Conservation (phyloP, 2,113 vertebrate genomes). For the Natator depressus region DNA sequence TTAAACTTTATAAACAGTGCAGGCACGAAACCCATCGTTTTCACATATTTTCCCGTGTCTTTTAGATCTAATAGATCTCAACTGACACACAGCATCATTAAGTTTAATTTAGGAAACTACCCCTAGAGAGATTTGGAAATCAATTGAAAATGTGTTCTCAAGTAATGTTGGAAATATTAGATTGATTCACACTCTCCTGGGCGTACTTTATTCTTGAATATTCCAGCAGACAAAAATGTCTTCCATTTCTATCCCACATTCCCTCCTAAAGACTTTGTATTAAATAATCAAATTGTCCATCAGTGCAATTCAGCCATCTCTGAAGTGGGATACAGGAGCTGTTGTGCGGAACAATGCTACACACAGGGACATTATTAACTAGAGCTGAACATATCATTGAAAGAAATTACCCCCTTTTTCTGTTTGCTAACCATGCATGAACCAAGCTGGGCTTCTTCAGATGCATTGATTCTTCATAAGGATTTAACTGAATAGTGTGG, state of each 20-base stretch:
- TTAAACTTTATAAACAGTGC: slow-evolving; percentile 50
- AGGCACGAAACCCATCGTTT: slow-evolving; percentile 36
- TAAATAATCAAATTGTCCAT: slow-evolving; percentile 40
- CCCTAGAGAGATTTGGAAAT: slow-evolving; percentile 63
- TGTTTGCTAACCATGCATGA: background rate
- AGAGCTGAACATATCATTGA: slow-evolving; percentile 22
- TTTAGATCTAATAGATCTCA: slow-evolving; percentile 55
- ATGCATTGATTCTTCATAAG: background rate
- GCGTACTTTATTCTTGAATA: slow-evolving; percentile 31
- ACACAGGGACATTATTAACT: background rate
- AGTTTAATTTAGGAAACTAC: slow-evolving; percentile 73
- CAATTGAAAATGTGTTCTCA: slow-evolving; percentile 56
- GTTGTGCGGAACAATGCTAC: background rate
- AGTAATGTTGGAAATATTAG: slow-evolving; percentile 62
- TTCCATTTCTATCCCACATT: slow-evolving; percentile 15
- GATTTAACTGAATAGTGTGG: background rate
- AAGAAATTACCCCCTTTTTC: background rate
- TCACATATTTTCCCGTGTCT: slow-evolving; percentile 49
- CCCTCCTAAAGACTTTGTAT: slow-evolving; percentile 7
- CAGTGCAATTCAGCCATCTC: slow-evolving; percentile 20
- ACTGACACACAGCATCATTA: slow-evolving; percentile 59
- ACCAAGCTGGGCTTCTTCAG: background rate
- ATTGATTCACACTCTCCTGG: slow-evolving; percentile 48
- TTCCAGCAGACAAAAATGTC: slow-evolving; percentile 30
- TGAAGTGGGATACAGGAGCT: background rate